Base-by-base conservation (phyloP, 2,113 vertebrate genomes). In the Sterna hirundo region DNA sequence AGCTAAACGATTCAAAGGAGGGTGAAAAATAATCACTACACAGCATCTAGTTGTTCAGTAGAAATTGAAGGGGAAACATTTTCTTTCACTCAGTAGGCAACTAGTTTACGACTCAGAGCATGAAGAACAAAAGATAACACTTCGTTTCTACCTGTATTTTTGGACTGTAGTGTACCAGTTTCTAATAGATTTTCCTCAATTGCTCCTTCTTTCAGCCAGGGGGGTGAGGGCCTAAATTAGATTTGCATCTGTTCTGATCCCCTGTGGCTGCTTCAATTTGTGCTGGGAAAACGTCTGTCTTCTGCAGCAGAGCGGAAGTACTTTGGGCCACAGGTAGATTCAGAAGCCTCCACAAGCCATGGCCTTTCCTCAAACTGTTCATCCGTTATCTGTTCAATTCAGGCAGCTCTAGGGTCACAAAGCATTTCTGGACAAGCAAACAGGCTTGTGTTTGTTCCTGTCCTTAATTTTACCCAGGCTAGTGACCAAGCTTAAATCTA, bases 51-150 rank as follows among this genome's bases (percentile, higher is more conserved):
- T 8, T 71, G 38, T 90, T 57, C 75, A n/a, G 42, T 46, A 78
- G 64, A 81, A 90, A 94, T 74, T 88, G 83, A 88, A 90, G 46
- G 49, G 22, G 13, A 88, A 94, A 95, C 11, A 65, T 74, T 70
- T 77, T 74, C 36, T 79, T 83, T 76, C 42, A 44, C 60, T 79
- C 83, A 80, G 54, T 5, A 66, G 64, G 42, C 46, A 94, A 77
- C 51, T 25, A 83, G 30, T 69, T 91, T 57, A 84, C 20, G 13
- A 17, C 27, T 30, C 47, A 71, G 25, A 71, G 22, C 61, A 49
- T n/a, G 13, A 83, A 86, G 34, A 88, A 87, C 51, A 27, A 62
- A 60, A 80, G 55, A 21, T 27, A 83, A 92, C n/a, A 44, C 25
- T 65, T 52, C 32, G 34, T 44, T 90, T 86, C 55, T 49, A 87